Percentiles rank a stretch among this genome's conserved stretches.
phyloP scores from a whole-genome alignment of 2,113 vertebrate genomes.

The Podarcis cretensis region DNA sequence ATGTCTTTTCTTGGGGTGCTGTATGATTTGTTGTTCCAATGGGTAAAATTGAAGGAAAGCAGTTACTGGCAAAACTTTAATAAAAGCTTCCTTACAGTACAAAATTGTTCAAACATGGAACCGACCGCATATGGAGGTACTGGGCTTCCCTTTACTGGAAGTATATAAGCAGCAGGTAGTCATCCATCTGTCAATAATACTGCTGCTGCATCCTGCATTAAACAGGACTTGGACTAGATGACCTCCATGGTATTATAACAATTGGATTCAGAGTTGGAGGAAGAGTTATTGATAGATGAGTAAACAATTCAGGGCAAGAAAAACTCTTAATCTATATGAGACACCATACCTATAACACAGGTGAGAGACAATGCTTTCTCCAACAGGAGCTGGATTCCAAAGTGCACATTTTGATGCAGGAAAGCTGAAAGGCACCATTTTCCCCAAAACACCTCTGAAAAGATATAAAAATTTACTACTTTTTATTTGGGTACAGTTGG shows the following conservation, averaged over 20 bases:
- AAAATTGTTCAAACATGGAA: neutral
- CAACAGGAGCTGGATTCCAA: conserved; percentile 87
- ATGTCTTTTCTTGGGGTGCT: neutral
- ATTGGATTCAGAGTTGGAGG: neutral
- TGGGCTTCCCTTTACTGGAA: neutral
- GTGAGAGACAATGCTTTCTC: conserved; percentile 82
- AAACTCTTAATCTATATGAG: neutral
- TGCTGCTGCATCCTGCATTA: neutral
- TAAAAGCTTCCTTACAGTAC: neutral
- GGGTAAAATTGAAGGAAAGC: neutral
- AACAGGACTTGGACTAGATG: neutral
- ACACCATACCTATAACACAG: conserved; percentile 85
- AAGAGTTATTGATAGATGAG: neutral
- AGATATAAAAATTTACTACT: neutral
- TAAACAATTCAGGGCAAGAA: neutral
- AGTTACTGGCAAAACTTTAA: neutral
- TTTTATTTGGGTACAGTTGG: neutral
- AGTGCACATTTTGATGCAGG: conserved; percentile 87
- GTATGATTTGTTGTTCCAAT: neutral
- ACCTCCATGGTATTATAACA: neutral
- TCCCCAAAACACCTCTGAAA: conserved; percentile 67
- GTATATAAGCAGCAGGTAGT: neutral
- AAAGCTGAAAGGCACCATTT: conserved; percentile 83
- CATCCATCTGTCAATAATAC: neutral
- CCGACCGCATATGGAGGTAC: neutral